These are phyloP conservation scores for Apaloderma vittatum DNA, from an alignment of 2,113 vertebrate species.

Conservation along the genomic window DNA sequence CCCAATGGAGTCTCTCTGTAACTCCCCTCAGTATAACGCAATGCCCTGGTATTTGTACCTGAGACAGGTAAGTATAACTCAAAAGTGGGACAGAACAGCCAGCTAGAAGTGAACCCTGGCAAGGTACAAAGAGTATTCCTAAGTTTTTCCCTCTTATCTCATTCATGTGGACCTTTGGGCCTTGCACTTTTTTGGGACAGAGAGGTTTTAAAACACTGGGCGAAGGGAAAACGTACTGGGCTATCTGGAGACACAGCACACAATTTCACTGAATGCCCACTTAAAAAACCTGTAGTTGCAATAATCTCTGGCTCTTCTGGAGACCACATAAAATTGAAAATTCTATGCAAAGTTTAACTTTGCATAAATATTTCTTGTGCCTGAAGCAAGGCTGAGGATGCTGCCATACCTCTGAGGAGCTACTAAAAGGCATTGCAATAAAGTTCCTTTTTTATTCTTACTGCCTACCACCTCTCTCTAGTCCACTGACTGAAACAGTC, in stretches of 20 bases:
- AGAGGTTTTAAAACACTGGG: neutral
- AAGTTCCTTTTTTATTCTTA: neutral
- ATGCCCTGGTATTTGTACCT: neutral
- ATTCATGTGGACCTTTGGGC: neutral
- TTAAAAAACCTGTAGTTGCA: fast-evolving
- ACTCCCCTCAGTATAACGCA: fast-evolving
- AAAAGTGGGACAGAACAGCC: neutral
- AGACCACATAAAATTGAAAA: neutral
- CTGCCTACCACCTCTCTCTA: neutral
- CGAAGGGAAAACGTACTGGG: neutral
- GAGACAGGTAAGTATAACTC: neutral
- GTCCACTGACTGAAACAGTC: neutral
- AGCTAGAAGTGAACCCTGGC: neutral
- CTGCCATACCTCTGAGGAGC: neutral
- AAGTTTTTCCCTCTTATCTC: neutral
- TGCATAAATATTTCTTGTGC: neutral
- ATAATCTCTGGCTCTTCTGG: neutral
- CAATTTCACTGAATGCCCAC: neutral
- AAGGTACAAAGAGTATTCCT: neutral
- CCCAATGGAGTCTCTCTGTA: neutral
- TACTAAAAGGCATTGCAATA: neutral
- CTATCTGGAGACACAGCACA: neutral
- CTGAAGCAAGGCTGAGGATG: neutral
- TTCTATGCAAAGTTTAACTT: neutral
- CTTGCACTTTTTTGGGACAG: neutral